These are phyloP conservation scores for Nematolebias whitei DNA, from an alignment of 2,113 vertebrate genomes.

Conservation along the genomic window DNA sequence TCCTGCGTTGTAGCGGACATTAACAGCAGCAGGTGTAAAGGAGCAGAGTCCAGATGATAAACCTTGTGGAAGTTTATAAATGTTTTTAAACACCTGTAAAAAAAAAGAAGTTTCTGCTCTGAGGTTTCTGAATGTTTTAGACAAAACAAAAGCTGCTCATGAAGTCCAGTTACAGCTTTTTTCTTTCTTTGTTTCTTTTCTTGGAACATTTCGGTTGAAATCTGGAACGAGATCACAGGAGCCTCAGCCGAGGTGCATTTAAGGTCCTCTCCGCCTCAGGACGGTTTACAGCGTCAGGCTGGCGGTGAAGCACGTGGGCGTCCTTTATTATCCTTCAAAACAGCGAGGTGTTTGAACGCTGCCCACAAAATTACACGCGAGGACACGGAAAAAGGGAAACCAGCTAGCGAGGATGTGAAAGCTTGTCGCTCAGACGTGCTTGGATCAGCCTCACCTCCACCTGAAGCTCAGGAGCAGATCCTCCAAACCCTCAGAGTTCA, in stretches of 20 bases:
- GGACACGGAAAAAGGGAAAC: conserved; percentile 3
- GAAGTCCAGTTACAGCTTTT: not conserved
- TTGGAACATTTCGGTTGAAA: not conserved
- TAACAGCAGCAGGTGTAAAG: no score
- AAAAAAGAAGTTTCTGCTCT: not conserved
- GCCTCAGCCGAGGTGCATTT: not conserved
- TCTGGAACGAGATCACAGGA: not conserved
- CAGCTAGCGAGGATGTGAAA: conserved; percentile 22
- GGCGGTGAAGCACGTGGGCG: not conserved
- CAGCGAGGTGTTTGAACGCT: conserved; percentile 19
- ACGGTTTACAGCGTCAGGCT: not conserved
- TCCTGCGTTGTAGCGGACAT: no score
- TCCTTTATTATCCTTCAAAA: not conserved
- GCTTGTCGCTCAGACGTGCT: conserved; percentile 19
- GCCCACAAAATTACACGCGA: conserved; percentile 8
- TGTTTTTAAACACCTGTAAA: no score
- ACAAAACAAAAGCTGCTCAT: not conserved
- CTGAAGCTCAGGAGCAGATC: not conserved
- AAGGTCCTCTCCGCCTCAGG: no score
- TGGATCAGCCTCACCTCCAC: conserved; percentile 31
- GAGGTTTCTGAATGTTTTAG: not conserved
- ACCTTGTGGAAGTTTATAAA: no score
- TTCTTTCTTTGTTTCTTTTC: not conserved
- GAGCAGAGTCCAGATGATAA: no score
- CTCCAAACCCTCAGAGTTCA: conserved; percentile 4